Evolutionary conservation across 1,140 invertebrate genomes (phyloP), one percentile per base, ranked within the genome.

Genomic region (Hylaeus volcanicus): DNA sequence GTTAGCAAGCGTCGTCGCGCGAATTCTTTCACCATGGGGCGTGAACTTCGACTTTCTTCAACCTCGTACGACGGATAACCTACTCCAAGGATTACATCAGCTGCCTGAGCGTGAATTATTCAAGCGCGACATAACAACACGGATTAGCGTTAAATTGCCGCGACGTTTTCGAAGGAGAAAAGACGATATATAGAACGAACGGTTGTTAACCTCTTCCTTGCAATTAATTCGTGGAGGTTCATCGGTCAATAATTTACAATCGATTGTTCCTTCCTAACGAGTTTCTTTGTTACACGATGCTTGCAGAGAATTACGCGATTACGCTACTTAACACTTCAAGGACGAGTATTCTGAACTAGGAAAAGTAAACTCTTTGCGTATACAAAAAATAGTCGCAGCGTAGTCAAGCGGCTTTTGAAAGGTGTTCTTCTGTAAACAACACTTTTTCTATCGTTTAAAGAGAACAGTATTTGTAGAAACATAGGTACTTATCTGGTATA

Each of bases 131-230:
- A 69, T 55, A 43, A 79, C 60, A 63, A 79, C 75, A 66, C 72
- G 74, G 81, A 88, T 86, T 84, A 81, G 79, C 76, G 78, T 58
- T 82, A 88, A 88, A 88, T 86, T 86, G 84, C 41, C 26, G 45
- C 66, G 71, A 77, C 77, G 72, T 26, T 53, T 37, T 56, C 64
- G 65, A 74, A 72, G 69, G 63, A 53, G 45, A 39, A 63, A 56
- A 39, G 14, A 78, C 61, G 56, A 48, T n/a, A 43, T 61, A 71
- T 14, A 26, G 64, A 60, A 56, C 53, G 64, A 45, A 58, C 41
- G 75, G 77, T 73, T 77, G 64, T 86, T 86, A 65, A 83, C 66
- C 82, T 26, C 39, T 39, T 14, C 65, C 43, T 79, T 63, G 65
- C 69, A 80, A 86, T 83, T 86, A 69, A 70, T 84, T 58, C 37